Evolutionary conservation across 2,113 vertebrate genomes (phyloP), one percentile per base, ranked within the genome.

Genomic region (Nycticorax nycticorax): DNA sequence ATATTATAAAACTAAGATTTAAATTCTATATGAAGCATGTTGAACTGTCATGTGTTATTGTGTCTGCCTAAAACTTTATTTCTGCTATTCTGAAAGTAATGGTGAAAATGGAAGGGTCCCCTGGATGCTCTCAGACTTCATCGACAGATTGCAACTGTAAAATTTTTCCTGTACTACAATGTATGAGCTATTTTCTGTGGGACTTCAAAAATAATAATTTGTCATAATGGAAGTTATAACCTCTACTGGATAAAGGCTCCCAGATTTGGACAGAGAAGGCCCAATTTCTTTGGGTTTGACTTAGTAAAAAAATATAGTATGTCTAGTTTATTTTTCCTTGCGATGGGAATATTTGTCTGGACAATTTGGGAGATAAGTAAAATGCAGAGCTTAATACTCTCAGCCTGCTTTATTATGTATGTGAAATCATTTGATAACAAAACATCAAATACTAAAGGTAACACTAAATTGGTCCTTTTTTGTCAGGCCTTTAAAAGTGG

Each of bases 1-100:
- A 68, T 57, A 37, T 68, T 39, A 71, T 12, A 45, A 93, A 94
- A 68, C 28, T 74, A 86, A 47, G 32, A 68, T 96, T 96, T 91
- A 72, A 91, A 77, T 91, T 66, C 84, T 12, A 77, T 78, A 57
- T 68, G 66, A 77, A 63, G 11, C 13, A 64, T 43, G 1, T 62
- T 55, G 8, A 93, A 43, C 20, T 82, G 33, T 69, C 37, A 62
- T 12, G 17, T 35, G 27, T 69, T 27, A 23, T 66, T 88, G 9
- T 12, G 88, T 32, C 47, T 91, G 8, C 5, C 41, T 67, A n/a
- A 89, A 92, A 48, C 3, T 6, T 15, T 88, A 14, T 59, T 94
- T 79, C 33, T 88, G 12, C 92, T 89, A 32, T 60, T 82, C 59
- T 91, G 41, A 43, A 90, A 33, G 53, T 55, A 89, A 89, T 12